Evolutionary conservation across 2,888 invertebrate species (phyloP).

Genomic region (Portevinia maculata): DNA sequence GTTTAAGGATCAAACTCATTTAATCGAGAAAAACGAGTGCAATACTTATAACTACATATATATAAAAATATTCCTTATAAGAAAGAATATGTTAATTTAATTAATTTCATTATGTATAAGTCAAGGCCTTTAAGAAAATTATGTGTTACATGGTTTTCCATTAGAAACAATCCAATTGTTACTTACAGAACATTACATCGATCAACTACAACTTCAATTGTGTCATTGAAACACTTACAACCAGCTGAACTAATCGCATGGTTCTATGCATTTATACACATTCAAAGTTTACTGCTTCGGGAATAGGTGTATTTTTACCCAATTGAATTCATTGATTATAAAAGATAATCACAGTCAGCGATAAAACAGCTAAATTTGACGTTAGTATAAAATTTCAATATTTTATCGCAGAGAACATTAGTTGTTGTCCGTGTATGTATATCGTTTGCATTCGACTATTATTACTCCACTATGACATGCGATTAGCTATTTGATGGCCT

Average conservation of each 20-base stretch:
- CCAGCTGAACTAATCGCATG: slow-evolving; percentile 31
- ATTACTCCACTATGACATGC: slow-evolving; percentile 37
- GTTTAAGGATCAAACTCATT: slow-evolving; percentile 29
- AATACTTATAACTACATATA: slow-evolving; percentile 49
- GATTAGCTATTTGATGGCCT: slow-evolving; percentile 33
- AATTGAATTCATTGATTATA: slow-evolving; percentile 43
- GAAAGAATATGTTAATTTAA: slow-evolving; percentile 7
- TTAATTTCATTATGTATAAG: slow-evolving; percentile 6
- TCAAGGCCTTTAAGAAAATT: neutral
- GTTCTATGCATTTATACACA: slow-evolving; percentile 34
- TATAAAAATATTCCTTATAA: slow-evolving; percentile 38
- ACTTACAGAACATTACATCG: neutral
- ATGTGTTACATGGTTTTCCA: slow-evolving; percentile 2
- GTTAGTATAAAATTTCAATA: slow-evolving; percentile 49
- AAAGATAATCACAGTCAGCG: slow-evolving; percentile 44
- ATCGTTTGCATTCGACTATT: slow-evolving; percentile 37
- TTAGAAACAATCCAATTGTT: slow-evolving; percentile 10
- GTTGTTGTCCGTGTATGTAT: neutral
- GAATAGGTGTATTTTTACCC: slow-evolving; percentile 18
- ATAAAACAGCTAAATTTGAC: slow-evolving; percentile 47
- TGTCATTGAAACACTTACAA: slow-evolving; percentile 18
- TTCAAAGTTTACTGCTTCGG: slow-evolving; percentile 10
- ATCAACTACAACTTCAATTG: neutral
- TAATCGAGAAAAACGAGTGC: slow-evolving; percentile 49
- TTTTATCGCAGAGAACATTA: slow-evolving; percentile 46